Percentiles rank a stretch among this genome's conserved stretches.
Conservation (phyloP, 2,888 invertebrate species). For the Metacarcinus magister region DNA sequence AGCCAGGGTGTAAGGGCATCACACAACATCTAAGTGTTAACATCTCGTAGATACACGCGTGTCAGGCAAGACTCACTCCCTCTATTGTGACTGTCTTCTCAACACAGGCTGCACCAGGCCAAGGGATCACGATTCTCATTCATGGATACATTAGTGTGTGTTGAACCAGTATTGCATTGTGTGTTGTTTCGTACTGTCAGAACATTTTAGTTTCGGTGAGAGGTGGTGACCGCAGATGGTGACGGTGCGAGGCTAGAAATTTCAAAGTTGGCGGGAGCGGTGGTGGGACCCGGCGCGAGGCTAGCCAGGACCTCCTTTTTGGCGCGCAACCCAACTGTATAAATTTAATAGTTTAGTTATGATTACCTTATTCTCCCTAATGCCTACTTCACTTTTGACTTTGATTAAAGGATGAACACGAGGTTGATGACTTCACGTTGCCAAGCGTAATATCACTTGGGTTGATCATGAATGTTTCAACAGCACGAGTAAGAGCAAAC, state of each 20-base stretch:
- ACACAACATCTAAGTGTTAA: neutral
- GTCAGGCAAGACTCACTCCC: neutral
- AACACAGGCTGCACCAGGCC: neutral
- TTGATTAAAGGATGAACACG: neutral
- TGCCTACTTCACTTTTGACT: neutral
- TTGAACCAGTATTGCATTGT: neutral
- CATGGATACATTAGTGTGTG: neutral
- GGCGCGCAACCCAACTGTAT: conserved; percentile 63
- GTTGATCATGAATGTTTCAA: neutral
- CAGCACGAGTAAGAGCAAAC: neutral
- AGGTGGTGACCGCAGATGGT: neutral
- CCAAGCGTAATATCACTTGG: neutral
- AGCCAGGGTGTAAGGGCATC: neutral
- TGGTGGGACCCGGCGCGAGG: conserved; percentile 73
- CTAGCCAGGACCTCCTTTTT: conserved; percentile 68
- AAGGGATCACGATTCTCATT: neutral
- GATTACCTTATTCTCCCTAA: neutral
- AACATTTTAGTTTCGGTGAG: neutral
- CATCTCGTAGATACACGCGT: neutral
- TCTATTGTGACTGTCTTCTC: neutral
- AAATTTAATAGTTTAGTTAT: neutral
- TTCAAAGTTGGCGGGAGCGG: conserved; percentile 78
- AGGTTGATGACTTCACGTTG: neutral
- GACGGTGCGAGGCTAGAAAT: conserved; percentile 79
- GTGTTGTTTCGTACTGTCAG: conserved; percentile 55